Conservation (phyloP, 2,888 invertebrate genomes). For the Diaperis boleti region DNA sequence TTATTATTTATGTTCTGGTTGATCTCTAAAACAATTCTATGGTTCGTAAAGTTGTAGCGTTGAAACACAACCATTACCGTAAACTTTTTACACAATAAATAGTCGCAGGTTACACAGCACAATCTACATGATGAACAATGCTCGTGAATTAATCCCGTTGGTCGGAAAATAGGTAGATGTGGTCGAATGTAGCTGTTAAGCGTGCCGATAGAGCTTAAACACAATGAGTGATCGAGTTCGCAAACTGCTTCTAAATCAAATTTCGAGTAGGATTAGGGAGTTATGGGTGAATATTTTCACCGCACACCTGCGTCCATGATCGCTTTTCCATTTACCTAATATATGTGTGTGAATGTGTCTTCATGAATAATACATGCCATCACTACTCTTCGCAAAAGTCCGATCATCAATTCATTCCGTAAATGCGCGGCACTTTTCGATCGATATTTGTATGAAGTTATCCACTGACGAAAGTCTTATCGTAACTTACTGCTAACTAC, state of each 20-base stretch:
- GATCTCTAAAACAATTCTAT: no score
- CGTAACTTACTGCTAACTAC: slow-evolving; percentile 9
- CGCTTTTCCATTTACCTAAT: slow-evolving; percentile 60
- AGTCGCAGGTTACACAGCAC: not conserved
- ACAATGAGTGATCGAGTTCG: slow-evolving; percentile 59
- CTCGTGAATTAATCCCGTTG: slow-evolving; percentile 42
- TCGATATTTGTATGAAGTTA: slow-evolving; percentile 32
- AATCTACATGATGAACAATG: slow-evolving; percentile 45
- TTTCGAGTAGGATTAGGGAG: slow-evolving; percentile 58
- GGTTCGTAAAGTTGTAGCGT: no score
- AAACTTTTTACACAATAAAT: slow-evolving; percentile 34
- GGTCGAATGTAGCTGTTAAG: slow-evolving; percentile 26
- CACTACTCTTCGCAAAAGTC: slow-evolving; percentile 41
- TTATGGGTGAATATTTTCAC: slow-evolving; percentile 61
- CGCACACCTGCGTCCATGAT: slow-evolving; percentile 57
- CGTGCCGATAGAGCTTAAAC: slow-evolving; percentile 53
- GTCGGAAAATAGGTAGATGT: slow-evolving; percentile 32
- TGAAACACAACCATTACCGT: no score
- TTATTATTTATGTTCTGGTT: no score
- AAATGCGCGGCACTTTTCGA: slow-evolving; percentile 36
- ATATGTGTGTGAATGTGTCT: slow-evolving; percentile 60
- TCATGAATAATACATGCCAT: slow-evolving; percentile 59
- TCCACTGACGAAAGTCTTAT: slow-evolving; percentile 33
- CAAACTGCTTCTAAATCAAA: slow-evolving; percentile 61
- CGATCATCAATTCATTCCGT: slow-evolving; percentile 48